A percentile compares a stretch with the other conserved stretches of the same genome.
phyloP scores from a whole-genome alignment of 2,113 vertebrate species.

The Cathartes aura region DNA sequence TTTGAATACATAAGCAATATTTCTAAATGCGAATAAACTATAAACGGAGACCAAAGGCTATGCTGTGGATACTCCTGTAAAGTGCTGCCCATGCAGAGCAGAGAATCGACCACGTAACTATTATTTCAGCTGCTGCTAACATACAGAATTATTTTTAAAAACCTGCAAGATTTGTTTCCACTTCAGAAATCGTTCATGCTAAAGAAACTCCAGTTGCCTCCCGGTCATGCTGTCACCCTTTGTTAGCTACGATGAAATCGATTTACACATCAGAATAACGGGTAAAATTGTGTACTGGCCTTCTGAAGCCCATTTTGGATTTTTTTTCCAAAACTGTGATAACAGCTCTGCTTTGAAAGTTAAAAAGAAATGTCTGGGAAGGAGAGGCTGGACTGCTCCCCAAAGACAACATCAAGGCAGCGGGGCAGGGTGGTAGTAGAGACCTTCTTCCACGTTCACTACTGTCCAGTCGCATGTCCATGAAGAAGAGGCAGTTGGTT shows the following conservation, averaged over 20 bases:
- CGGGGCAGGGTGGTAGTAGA: rapidly evolving
- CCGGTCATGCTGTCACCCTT: not conserved
- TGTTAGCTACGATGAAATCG: not conserved
- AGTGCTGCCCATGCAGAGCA: not conserved
- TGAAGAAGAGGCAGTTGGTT: not conserved
- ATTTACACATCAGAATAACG: not conserved
- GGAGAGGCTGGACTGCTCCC: not conserved
- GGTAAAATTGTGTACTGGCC: not conserved
- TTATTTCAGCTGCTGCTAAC: not conserved
- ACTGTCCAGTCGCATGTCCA: no score
- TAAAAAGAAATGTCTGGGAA: not conserved
- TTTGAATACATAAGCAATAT: not conserved
- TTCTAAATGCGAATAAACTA: not conserved
- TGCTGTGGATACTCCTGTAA: not conserved
- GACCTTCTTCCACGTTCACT: rapidly evolving
- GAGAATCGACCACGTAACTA: not conserved
- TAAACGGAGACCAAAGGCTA: not conserved
- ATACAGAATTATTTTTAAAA: not conserved
- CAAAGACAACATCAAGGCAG: not conserved
- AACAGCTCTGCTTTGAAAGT: not conserved
- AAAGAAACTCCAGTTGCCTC: not conserved
- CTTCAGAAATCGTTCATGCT: not conserved
- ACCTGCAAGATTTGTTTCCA: not conserved
- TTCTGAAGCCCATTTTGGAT: not conserved
- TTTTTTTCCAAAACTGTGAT: no score